phyloP scores from a whole-genome alignment of 2,797 vertebrate genomes.

The Pseudochirops corinnae region DNA sequence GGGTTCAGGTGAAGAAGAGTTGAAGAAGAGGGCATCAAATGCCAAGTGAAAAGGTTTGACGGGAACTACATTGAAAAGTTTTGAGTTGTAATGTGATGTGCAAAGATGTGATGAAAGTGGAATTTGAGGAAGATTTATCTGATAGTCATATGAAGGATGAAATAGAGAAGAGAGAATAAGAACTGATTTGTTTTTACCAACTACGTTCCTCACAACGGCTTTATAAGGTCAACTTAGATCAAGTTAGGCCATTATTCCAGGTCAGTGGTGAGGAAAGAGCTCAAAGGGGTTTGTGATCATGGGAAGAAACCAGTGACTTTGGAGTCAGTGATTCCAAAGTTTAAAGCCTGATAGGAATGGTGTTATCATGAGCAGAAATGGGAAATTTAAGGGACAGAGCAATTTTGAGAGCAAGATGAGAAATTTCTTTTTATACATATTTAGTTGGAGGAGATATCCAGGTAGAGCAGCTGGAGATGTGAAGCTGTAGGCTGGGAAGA shows the following conservation, averaged over 20 bases:
- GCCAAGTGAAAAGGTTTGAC: neutral
- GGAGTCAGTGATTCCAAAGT: slow-evolving; percentile 24
- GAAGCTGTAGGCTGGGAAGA: neutral
- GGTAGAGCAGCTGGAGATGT: neutral
- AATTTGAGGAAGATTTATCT: neutral
- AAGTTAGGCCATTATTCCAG: neutral
- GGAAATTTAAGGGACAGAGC: neutral
- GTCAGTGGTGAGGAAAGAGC: neutral
- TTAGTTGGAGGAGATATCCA: slow-evolving; percentile 8
- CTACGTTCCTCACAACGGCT: neutral
- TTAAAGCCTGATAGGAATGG: neutral
- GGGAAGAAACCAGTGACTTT: neutral
- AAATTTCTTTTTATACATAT: slow-evolving; percentile 17
- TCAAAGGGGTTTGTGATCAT: neutral
- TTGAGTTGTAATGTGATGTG: too few species aligned
- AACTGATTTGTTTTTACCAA: neutral
- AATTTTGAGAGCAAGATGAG: slow-evolving; percentile 1
- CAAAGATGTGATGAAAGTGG: neutral
- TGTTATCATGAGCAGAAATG: slow-evolving; percentile 4
- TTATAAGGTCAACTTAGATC: neutral
- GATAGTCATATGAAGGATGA: neutral
- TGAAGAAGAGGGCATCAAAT: neutral
- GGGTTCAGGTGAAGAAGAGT: neutral
- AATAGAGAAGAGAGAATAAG: neutral
- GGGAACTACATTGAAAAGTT: neutral